phyloP scores from a whole-genome alignment of 2,888 invertebrate genomes.

The Netelia melanura region DNA sequence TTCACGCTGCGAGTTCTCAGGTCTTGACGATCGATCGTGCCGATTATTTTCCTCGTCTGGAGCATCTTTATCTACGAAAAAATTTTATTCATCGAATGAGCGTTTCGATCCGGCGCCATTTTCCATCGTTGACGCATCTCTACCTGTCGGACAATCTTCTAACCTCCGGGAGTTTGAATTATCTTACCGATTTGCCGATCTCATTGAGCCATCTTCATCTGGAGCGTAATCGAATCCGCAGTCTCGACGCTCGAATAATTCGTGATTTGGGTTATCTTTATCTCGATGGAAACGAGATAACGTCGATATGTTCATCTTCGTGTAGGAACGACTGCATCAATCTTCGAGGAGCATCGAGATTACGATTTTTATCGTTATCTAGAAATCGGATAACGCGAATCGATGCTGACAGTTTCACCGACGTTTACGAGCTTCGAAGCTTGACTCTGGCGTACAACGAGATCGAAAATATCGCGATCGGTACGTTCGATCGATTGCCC shows the following conservation, averaged over 20 bases:
- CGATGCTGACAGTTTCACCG: slow-evolving; percentile 74
- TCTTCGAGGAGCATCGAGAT: slow-evolving; percentile 71
- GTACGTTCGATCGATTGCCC: slow-evolving; percentile 68
- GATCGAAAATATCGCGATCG: slow-evolving; percentile 68
- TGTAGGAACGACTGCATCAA: slow-evolving; percentile 70
- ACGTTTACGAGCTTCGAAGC: slow-evolving; percentile 70
- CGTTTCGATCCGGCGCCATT: slow-evolving; percentile 70
- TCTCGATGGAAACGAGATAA: slow-evolving; percentile 75
- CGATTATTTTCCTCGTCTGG: slow-evolving; percentile 74
- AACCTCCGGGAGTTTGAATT: slow-evolving; percentile 69
- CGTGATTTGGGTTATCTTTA: slow-evolving; percentile 71
- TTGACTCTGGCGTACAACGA: slow-evolving; percentile 75
- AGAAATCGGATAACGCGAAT: slow-evolving; percentile 73
- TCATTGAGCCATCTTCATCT: slow-evolving; percentile 76
- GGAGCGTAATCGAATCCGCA: slow-evolving; percentile 74
- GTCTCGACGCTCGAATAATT: slow-evolving; percentile 71
- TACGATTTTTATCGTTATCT: slow-evolving; percentile 74
- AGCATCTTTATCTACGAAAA: slow-evolving; percentile 76
- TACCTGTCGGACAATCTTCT: slow-evolving; percentile 77
- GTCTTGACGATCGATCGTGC: slow-evolving; percentile 65
- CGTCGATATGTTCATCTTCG: slow-evolving; percentile 72
- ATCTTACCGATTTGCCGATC: slow-evolving; percentile 71
- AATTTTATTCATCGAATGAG: slow-evolving; percentile 72
- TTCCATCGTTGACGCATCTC: slow-evolving; percentile 77
- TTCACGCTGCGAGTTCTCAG: slow-evolving; percentile 65